A percentile compares a stretch with the other conserved stretches of the same genome.
Evolutionary conservation across 2,797 vertebrate genomes (phyloP).

Genomic region (Myiotriccus ornatus): DNA sequence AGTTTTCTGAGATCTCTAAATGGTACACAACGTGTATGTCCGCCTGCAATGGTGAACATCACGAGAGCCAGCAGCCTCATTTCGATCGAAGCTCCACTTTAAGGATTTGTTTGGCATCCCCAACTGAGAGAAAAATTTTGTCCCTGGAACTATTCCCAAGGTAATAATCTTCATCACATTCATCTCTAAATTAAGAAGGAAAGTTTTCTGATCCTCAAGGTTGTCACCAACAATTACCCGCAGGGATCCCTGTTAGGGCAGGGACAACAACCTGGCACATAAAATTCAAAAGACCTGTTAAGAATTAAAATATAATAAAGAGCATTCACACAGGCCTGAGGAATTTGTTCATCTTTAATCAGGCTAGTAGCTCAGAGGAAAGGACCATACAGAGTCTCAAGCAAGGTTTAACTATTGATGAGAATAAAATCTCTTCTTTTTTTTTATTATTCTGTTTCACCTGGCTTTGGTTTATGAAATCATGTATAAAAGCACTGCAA

Average conservation of each 20-base stretch:
- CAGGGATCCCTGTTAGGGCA: neutral
- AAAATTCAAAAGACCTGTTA: neutral
- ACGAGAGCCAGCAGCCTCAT: neutral
- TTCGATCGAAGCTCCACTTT: neutral
- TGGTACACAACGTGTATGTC: neutral
- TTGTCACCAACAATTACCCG: neutral
- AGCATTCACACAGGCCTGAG: neutral
- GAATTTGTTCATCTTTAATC: neutral
- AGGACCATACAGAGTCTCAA: neutral
- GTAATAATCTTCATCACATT: neutral
- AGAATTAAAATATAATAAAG: neutral
- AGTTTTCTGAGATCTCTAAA: neutral
- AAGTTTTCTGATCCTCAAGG: neutral
- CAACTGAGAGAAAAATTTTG: neutral
- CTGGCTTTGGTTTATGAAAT: neutral
- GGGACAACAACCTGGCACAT: neutral
- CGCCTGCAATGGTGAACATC: neutral
- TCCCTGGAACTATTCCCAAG: neutral
- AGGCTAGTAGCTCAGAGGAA: neutral
- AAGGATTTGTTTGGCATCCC: neutral
- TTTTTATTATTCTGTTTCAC: accelerated
- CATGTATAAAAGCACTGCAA: neutral
- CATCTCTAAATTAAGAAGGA: neutral
- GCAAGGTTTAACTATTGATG: neutral
- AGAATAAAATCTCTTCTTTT: neutral